phyloP scores from a whole-genome alignment of 2,113 vertebrate genomes.

The Hippolais icterina region DNA sequence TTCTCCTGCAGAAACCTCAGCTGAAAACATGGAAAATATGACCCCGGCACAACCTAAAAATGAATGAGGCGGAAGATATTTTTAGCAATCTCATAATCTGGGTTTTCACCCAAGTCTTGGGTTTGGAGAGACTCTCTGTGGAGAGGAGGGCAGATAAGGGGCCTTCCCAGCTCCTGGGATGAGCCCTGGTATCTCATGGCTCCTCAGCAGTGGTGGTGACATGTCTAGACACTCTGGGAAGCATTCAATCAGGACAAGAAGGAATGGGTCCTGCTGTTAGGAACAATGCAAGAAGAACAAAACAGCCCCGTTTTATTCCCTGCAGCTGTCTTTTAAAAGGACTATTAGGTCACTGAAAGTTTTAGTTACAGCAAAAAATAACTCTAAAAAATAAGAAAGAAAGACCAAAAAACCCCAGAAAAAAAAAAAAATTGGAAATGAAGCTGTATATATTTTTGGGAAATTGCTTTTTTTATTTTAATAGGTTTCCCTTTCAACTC shows the following conservation, averaged over 20 bases:
- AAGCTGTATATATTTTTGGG: conserved; percentile 30
- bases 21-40: neutral
- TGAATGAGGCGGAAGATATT: neutral
- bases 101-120: neutral
- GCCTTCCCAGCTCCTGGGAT: neutral
- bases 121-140: neutral
- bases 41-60: neutral
- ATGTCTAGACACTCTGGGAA: conserved; percentile 60
- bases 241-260: conserved; percentile 23
- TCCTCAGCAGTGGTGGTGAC: neutral
- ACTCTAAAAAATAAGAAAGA: neutral
- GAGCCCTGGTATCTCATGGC: neutral
- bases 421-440: conserved; percentile 1
- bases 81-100: neutral
- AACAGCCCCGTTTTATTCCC: neutral
- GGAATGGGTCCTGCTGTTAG: conserved; percentile 33
- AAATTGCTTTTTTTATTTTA: conserved; percentile 40
- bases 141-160: neutral
- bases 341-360: conserved; percentile 50
- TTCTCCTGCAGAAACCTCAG: neutral
- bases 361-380: conserved; percentile 31
- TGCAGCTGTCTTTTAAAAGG: conserved; percentile 48
- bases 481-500: conserved; percentile 53
- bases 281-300: conserved; percentile 51
- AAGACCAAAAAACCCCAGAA: neutral